phyloP scores from a whole-genome alignment of 1,140 invertebrate genomes.

The Hestina assimilis region DNA sequence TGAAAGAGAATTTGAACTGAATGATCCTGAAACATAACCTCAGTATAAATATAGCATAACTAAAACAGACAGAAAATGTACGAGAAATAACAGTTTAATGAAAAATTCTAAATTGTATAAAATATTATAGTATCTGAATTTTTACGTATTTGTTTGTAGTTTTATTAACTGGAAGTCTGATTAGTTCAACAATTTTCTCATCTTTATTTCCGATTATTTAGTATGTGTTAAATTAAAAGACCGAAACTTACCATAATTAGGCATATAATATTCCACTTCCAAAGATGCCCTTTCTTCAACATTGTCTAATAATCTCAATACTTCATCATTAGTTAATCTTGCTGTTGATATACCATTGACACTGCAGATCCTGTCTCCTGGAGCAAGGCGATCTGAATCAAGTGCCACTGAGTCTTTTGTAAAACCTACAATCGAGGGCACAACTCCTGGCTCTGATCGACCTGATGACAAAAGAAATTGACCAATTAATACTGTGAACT shows the following conservation, averaged over 20 bases:
- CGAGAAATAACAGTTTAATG: not conserved
- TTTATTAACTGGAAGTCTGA: no score
- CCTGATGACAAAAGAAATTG: conserved; percentile 49
- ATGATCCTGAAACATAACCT: conserved; percentile 4
- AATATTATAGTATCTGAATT: no score
- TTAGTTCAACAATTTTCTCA: no score
- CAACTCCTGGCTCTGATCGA: conserved; percentile 72
- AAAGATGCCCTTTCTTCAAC: conserved; percentile 85
- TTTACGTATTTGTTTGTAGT: no score
- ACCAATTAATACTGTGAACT: not conserved
- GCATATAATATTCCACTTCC: conserved; percentile 91
- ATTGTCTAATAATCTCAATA: conserved; percentile 86
- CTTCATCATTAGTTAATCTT: conserved; percentile 88
- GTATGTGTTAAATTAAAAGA: not conserved
- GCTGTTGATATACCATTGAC: conserved; percentile 89
- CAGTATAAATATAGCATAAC: not conserved
- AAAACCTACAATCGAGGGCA: conserved; percentile 73
- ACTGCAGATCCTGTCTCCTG: conserved; percentile 88
- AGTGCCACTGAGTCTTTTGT: conserved; percentile 70
- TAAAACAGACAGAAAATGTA: not conserved
- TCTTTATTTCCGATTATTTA: no score
- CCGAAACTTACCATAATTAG: conserved; percentile 82
- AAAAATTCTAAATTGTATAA: not conserved
- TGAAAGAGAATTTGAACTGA: conserved; percentile 41
- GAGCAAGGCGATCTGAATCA: conserved; percentile 77